Conservation (phyloP, 2,888 invertebrate species). For the Notodonta ziczac region DNA sequence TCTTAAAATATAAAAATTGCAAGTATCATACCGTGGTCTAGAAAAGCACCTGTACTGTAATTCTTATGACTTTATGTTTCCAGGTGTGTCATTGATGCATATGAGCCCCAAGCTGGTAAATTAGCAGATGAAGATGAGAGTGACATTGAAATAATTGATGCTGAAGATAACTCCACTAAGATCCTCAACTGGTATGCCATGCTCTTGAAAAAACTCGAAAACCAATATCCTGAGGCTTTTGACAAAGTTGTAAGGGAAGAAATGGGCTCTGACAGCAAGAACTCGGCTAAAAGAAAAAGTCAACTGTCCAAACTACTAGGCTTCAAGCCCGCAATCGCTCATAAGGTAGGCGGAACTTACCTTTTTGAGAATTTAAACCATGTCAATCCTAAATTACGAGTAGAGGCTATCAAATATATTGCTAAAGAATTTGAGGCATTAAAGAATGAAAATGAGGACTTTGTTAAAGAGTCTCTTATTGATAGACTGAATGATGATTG, state of each 20-base stretch:
- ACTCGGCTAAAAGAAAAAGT: slow-evolving; percentile 52
- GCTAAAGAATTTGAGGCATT: slow-evolving; percentile 79
- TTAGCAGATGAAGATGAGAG: slow-evolving; percentile 62
- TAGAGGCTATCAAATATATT: slow-evolving; percentile 87
- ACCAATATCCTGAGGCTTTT: slow-evolving; percentile 88
- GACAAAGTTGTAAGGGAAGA: slow-evolving; percentile 87
- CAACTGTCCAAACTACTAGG: slow-evolving; percentile 76
- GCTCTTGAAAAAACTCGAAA: slow-evolving; percentile 86
- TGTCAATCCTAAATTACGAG: slow-evolving; percentile 86
- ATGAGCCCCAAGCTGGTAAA: slow-evolving; percentile 39
- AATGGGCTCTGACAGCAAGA: slow-evolving; percentile 64
- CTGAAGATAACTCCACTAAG: slow-evolving; percentile 61
- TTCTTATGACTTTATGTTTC: slow-evolving; percentile 15
- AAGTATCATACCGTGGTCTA: too few relatives aligned
- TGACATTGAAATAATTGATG: slow-evolving; percentile 77
- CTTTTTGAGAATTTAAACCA: slow-evolving; percentile 90
- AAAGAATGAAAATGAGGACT: slow-evolving; percentile 81
- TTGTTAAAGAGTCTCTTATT: slow-evolving; percentile 86
- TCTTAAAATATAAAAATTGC: too few relatives aligned
- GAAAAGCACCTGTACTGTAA: too few relatives aligned
- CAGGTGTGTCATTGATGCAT: slow-evolving; percentile 79
- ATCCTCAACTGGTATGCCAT: slow-evolving; percentile 81
- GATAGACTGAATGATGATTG: slow-evolving; percentile 89
- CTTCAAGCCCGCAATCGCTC: slow-evolving; percentile 83
- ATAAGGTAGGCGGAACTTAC: slow-evolving; percentile 78